A percentile compares a stretch with the other conserved stretches of the same genome.
These are phyloP conservation scores for Lycaena phlaeas DNA, from an alignment of 2,888 invertebrate genomes.

Conservation along the genomic window DNA sequence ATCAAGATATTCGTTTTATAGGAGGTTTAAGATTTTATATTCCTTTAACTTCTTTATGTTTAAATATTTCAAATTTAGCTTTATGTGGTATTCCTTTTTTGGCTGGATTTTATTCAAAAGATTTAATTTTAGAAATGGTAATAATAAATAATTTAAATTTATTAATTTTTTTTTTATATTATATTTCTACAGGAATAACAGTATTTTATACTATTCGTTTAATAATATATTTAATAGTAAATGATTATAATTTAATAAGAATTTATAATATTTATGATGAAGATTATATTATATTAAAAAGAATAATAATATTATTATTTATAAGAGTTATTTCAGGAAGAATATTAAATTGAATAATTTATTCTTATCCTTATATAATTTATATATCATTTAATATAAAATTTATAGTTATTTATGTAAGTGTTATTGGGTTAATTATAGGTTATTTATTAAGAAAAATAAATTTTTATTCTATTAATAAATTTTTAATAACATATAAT, in stretches of 20 bases:
- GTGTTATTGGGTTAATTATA: conserved; percentile 44
- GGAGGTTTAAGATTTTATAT: conserved; percentile 58
- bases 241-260: conserved; percentile 55
- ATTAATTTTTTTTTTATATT: conserved; percentile 67
- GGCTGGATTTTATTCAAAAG: conserved; percentile 77
- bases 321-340: conserved; percentile 69
- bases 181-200: conserved; percentile 73
- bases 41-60: conserved; percentile 67
- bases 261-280: conserved; percentile 66
- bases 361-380: conserved; percentile 65
- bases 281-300: conserved; percentile 58
- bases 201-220: conserved; percentile 72
- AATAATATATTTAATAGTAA: conserved; percentile 66
- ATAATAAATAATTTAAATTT: conserved; percentile 67
- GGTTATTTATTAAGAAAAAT: conserved; percentile 58
- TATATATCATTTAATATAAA: conserved; percentile 67
- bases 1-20: conserved; percentile 79
- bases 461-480: conserved; percentile 50
- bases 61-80: conserved; percentile 73
- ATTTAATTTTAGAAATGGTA: conserved; percentile 74
- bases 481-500: conserved; percentile 43
- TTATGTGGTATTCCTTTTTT: conserved; percentile 78
- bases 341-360: conserved; percentile 69
- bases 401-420: conserved; percentile 65
- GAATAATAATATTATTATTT: conserved; percentile 61